Base-by-base conservation (phyloP, 1,140 invertebrate species). In the Drosophila eugracilis region DNA sequence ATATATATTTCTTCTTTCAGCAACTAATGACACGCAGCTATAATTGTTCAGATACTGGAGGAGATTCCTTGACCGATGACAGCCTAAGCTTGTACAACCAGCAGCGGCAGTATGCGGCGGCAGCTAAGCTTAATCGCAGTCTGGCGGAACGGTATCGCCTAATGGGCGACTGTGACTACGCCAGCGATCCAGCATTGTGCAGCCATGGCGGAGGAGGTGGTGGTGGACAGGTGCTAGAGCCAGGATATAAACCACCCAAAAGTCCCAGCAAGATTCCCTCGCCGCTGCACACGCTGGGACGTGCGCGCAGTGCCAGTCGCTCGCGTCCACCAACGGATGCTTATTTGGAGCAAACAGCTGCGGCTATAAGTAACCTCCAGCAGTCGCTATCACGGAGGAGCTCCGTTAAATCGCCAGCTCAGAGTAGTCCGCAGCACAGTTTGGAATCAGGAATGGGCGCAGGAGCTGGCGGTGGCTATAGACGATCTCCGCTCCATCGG, bases 261-360 rank as follows among this genome's bases (percentile, higher is more conserved):
- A 94, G 93, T 72, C 93, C 94, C 36, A 91, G 93, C 4, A 94
- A 94, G 79, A 94, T 94, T 53, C 94, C 94, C n/a, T 94, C 93
- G 19, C 93, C 93, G 28, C 91, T 94, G 66, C 93, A 94, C 78
- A 91, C 92, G 22, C 66, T 93, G 73, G 92, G 92, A 39, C 90
- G 93, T 77, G 91, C 92, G 28, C 83, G 93, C 60, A 93, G 92
- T 84, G 79, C 92, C 52, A 93, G 92, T 70, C 92, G 92, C 67
- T 84, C 90, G n/a, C 85, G 90, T 32, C 75, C 81, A 12, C 54
- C 78, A 3, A 57, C 89, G 15, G 83, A 92, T 32, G 84, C 81
- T 17, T 95, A 95, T 72, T 90, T 95, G 19, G 93, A 94, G 54
- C 94, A 94, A 74, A 95, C 94, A 2, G 94, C 95, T 75, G 94